Conservation (phyloP, 2,888 invertebrate species). For the Nomada fucata region DNA sequence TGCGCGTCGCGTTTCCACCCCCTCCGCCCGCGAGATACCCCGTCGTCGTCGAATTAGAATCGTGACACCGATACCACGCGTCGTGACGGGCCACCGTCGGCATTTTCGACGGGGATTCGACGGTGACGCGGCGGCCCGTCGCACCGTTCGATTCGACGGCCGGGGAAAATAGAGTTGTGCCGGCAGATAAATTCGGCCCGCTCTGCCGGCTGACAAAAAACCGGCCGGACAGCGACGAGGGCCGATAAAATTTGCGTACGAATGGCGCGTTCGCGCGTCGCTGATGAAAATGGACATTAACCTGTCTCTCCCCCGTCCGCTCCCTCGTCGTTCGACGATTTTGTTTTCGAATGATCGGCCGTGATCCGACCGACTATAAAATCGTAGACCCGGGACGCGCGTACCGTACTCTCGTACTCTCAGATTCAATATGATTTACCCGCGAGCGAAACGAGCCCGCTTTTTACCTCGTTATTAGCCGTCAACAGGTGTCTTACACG, state of each 20-base stretch:
- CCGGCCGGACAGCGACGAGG: conserved; percentile 8
- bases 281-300: conserved; percentile 49
- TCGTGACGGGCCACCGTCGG: not conserved
- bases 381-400: not conserved
- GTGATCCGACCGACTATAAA: not conserved
- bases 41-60: conserved; percentile 15
- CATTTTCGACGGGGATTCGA: conserved; percentile 2
- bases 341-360: conserved; percentile 8
- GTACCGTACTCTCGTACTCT: too few relatives aligned
- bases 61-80: not conserved
- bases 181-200: conserved; percentile 44
- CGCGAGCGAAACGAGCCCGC: not conserved
- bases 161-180: conserved; percentile 28
- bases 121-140: not conserved
- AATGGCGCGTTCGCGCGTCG: conserved; percentile 34
- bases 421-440: not conserved
- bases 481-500: conserved; percentile 47
- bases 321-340: conserved; percentile 25
- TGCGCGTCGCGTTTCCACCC: too few relatives aligned
- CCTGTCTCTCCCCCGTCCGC: too few relatives aligned
- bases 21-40: not conserved
- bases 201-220: conserved; percentile 36
- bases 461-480: conserved; percentile 12
- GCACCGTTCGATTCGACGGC: conserved; percentile 12
- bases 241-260: conserved; percentile 53